A percentile compares a stretch with the other conserved stretches of the same genome.
Conservation (phyloP, 2,888 invertebrate species). For the Drosophila hamatofila region DNA sequence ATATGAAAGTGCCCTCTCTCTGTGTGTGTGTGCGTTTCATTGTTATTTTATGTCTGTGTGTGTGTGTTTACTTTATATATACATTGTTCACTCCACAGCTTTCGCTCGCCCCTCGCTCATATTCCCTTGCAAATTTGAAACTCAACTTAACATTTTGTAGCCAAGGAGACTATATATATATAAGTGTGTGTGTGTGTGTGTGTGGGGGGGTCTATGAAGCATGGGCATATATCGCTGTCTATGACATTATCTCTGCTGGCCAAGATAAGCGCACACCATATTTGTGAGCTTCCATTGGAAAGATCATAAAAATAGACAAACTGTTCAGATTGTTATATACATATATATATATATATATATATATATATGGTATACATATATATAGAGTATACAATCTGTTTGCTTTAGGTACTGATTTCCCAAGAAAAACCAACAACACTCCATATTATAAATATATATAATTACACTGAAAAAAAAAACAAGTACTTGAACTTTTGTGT, state of each 20-base stretch:
- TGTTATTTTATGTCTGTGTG: constrained; percentile 33
- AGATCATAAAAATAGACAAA: constrained; percentile 39
- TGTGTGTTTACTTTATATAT: constrained; percentile 56
- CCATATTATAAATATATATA: not conserved
- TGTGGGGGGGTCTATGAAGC: constrained; percentile 2
- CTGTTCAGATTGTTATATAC: constrained; percentile 14
- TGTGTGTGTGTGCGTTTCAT: constrained; percentile 26
- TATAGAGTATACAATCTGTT: constrained; percentile 4
- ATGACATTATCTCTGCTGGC: constrained; percentile 35
- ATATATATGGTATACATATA: not conserved
- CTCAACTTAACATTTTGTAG: constrained; percentile 71
- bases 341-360: not conserved
- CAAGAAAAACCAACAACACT: not conserved
- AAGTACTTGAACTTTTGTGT: not conserved
- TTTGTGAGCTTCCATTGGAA: constrained; percentile 26
- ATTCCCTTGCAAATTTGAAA: constrained; percentile 39
- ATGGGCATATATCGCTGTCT: constrained; percentile 14
- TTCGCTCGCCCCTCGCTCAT: constrained; percentile 11
- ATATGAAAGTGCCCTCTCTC: constrained; percentile 22
- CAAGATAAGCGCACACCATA: constrained; percentile 42
- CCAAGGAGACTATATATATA: constrained; percentile 22
- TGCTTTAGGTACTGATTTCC: constrained; percentile 14
- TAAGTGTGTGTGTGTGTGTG: constrained; percentile 7
- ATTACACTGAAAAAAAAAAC: constrained; percentile 1
- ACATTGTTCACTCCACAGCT: constrained; percentile 31